A percentile compares a stretch with the other conserved stretches of the same genome.
These are phyloP conservation scores for Ectropis grisescens DNA, from an alignment of 1,140 invertebrate genomes.

Conservation along the genomic window DNA sequence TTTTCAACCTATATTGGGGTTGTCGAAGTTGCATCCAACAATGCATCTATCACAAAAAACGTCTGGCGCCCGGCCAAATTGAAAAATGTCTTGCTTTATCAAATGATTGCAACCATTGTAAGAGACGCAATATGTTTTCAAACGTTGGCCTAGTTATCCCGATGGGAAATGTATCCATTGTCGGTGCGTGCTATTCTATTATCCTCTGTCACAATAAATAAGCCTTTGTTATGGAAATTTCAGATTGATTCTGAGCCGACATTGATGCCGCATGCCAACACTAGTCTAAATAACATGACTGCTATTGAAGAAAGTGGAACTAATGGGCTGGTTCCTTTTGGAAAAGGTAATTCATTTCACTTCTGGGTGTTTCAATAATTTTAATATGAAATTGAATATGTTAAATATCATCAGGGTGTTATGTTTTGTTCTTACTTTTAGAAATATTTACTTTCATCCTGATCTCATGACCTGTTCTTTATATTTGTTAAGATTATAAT, in stretches of 20 bases:
- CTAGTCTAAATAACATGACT: not conserved
- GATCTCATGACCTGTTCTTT: no score
- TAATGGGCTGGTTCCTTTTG: not conserved
- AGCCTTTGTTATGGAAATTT: conserved; percentile 10
- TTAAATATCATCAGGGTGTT: no score
- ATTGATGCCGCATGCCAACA: not conserved
- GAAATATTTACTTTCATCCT: no score
- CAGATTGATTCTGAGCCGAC: conserved; percentile 16
- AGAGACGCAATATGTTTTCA: conserved; percentile 28
- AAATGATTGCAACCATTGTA: conserved; percentile 35
- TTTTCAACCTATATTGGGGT: no score
- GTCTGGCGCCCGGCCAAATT: conserved; percentile 36
- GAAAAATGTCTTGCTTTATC: conserved; percentile 35
- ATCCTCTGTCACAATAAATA: conserved; percentile 24
- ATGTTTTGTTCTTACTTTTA: no score
- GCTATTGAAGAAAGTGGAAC: not conserved
- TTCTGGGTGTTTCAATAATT: no score
- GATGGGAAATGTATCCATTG: conserved; percentile 24
- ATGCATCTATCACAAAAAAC: conserved; percentile 34
- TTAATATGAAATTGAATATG: no score
- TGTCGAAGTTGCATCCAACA: conserved; percentile 11
- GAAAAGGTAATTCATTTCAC: conserved; percentile 1
- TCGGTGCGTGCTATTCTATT: conserved; percentile 28
- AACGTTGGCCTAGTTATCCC: conserved; percentile 42
- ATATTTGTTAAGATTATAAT: no score